A percentile compares a stretch with the other conserved stretches of the same genome.
These are phyloP conservation scores for Leptinotarsa tumamoca DNA, from an alignment of 2,888 invertebrate species.

Conservation along the genomic window DNA sequence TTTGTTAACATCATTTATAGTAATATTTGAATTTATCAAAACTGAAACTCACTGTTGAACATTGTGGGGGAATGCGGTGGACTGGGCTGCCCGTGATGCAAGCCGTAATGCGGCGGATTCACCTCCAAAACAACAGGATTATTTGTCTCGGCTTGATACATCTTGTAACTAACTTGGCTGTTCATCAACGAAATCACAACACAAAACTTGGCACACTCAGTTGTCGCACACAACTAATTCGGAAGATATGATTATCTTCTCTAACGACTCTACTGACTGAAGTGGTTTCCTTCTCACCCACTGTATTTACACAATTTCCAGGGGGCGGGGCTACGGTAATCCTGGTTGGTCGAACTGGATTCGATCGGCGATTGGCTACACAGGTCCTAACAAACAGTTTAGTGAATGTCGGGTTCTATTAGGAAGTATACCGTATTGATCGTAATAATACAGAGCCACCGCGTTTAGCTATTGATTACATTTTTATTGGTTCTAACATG, in stretches of 20 bases:
- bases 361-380: constrained; percentile 61
- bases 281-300: constrained; percentile 24
- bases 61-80: constrained; percentile 70
- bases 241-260: background rate
- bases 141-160: constrained; percentile 57
- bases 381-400: constrained; percentile 44
- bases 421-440: constrained; percentile 55
- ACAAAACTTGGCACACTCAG: background rate
- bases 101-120: constrained; percentile 70
- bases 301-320: constrained; percentile 40
- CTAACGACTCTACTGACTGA: background rate
- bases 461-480: constrained; percentile 62
- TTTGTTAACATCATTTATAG: too few relatives aligned
- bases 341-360: constrained; percentile 61
- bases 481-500: constrained; percentile 61
- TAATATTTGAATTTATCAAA: background rate
- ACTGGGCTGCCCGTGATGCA: constrained; percentile 62
- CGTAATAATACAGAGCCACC: constrained; percentile 56
- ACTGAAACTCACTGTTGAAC: constrained; percentile 61
- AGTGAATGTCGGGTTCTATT: constrained; percentile 65
- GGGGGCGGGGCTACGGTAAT: constrained; percentile 51
- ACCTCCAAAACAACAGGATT: constrained; percentile 72
- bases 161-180: constrained; percentile 44
- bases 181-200: constrained; percentile 13
- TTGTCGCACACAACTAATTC: background rate